These are phyloP conservation scores for Patella ulyssiponensis DNA, from an alignment of 2,888 invertebrate species.

Conservation along the genomic window DNA sequence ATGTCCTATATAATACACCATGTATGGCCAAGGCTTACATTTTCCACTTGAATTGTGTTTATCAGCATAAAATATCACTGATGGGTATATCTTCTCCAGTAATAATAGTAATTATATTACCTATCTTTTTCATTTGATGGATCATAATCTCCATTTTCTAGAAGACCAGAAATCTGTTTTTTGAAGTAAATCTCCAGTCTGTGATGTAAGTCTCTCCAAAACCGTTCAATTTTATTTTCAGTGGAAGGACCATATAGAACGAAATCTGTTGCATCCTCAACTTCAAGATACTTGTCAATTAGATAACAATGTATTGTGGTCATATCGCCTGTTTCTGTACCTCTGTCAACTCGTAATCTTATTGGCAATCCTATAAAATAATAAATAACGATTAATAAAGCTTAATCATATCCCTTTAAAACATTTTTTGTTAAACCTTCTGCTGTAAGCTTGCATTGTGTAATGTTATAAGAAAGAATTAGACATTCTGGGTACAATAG, in stretches of 20 bases:
- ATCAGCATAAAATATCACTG: too few relatives aligned
- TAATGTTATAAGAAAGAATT: too few relatives aligned
- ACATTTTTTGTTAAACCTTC: too few relatives aligned
- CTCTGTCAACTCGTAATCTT: background rate
- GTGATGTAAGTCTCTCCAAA: slow-evolving; percentile 6
- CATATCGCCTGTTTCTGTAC: slow-evolving; percentile 2
- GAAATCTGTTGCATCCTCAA: background rate
- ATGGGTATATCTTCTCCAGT: too few relatives aligned
- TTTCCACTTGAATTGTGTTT: too few relatives aligned
- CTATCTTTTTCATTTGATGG: slow-evolving; percentile 3
- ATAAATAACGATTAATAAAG: too few relatives aligned
- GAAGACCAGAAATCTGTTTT: background rate
- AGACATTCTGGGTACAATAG: too few relatives aligned
- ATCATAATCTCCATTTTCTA: slow-evolving; percentile 2
- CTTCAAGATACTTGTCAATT: background rate
- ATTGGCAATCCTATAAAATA: too few relatives aligned
- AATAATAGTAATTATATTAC: background rate
- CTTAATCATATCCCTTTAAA: too few relatives aligned
- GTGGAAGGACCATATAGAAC: slow-evolving; percentile 1
- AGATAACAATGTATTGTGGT: slow-evolving; percentile 3
- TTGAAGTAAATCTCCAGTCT: background rate
- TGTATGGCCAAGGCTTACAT: too few relatives aligned
- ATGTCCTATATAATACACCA: too few relatives aligned
- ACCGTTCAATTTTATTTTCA: slow-evolving; percentile 1
- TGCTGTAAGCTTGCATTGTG: too few relatives aligned